These are phyloP conservation scores for Percina caprodes DNA, from an alignment of 2,113 vertebrate genomes.

Conservation along the genomic window DNA sequence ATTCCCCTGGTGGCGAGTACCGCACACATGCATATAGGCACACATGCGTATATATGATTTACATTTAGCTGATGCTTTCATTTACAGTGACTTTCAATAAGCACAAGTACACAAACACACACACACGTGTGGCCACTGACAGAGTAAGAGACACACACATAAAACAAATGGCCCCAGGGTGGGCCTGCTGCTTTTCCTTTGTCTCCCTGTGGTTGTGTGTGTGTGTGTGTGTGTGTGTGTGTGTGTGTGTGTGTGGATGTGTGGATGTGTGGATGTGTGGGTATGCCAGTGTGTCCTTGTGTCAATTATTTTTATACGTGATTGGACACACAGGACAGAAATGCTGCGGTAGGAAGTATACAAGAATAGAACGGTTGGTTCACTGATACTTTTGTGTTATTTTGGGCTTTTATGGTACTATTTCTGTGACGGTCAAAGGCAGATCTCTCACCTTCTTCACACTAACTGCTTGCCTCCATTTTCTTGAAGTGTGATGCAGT, in stretches of 20 bases:
- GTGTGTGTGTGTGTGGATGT: constrained; percentile 22
- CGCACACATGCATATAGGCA: constrained; percentile 27
- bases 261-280: not conserved
- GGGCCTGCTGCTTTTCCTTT: not conserved
- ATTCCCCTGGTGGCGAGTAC: constrained; percentile 24
- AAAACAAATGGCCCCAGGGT: constrained; percentile 13
- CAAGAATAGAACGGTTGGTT: constrained; percentile 33
- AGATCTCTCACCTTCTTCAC: not conserved
- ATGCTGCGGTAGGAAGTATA: not conserved
- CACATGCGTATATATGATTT: constrained; percentile 46
- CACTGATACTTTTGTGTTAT: constrained; percentile 27
- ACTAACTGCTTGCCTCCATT: not conserved
- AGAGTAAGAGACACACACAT: constrained; percentile 5
- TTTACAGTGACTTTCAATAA: constrained; percentile 24
- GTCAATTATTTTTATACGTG: too few species aligned
- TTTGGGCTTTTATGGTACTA: constrained; percentile 31
- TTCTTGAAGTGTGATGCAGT: constrained; percentile 28
- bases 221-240: constrained; percentile 10
- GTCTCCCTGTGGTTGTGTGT: constrained; percentile 12
- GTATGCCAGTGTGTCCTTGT: constrained; percentile 11
- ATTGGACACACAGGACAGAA: constrained; percentile 19
- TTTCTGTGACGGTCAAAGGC: constrained; percentile 24
- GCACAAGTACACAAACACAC: not conserved
- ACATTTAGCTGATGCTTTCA: constrained; percentile 61
- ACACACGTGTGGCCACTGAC: not conserved